Base-by-base conservation (phyloP, 2,888 invertebrate genomes). In the Crematogaster levior region DNA sequence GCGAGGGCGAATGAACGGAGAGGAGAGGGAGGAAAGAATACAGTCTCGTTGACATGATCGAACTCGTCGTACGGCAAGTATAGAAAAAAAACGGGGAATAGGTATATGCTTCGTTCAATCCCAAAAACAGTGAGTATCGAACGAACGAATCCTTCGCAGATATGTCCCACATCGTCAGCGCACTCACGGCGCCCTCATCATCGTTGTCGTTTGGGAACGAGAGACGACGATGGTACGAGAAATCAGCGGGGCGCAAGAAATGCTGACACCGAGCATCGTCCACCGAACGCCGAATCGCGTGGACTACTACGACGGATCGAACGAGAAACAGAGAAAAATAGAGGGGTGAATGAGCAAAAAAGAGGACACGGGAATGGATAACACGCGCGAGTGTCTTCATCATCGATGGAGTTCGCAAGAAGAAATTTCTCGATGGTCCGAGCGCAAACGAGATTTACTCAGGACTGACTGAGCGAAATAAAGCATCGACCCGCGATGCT, bases 171-270 rank as follows among this genome's bases (percentile, higher is more conserved):
- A 51, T 60, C 53, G 68, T 53, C 51, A 48, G 58, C 63, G 74
- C 46, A 34, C 53, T 84, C 77, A 51, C 58, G 60, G 58, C 61
- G 66, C 74, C 75, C 70, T 53, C 61, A 58, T 77, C 60, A 83
- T 83, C 84, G 81, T 84, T 53, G 82, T 81, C 80, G 82, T 77
- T 58, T 43, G 72, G 77, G 53, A 85, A 87, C 83, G 83, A 82
- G 84, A 85, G 82, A 80, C 80, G 83, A 84, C 72, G 85, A 79
- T 74, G 37, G 53, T 81, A 80, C 81, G 86, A 83, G 85, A 79
- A 90, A 87, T 86, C 88, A 88, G 82, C 91, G 84, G 88, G 88
- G 75, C 83, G 83, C 83, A 87, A 87, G 88, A 91, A 90, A 87
- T 84, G 86, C 86, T 87, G 88, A 89, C 87, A 84, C 77, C 74